Evolutionary conservation across 1,140 invertebrate genomes (phyloP).

Genomic region (Schlechtendalia chinensis): DNA sequence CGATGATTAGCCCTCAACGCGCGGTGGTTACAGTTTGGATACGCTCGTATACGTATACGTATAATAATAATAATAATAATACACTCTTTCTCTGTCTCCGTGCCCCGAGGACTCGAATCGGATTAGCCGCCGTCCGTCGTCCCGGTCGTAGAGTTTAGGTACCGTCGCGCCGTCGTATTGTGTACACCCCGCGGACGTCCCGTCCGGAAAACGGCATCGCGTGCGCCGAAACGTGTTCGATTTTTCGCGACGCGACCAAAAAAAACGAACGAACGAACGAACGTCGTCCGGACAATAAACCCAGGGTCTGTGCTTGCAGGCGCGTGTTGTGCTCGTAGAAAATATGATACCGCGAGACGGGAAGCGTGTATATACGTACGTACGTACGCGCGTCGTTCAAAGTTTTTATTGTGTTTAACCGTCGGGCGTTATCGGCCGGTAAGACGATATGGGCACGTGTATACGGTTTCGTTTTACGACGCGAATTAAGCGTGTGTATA

Average conservation of each 20-base stretch:
- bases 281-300: too few relatives aligned
- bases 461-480: slow-evolving; percentile 6
- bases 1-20: slow-evolving; percentile 40
- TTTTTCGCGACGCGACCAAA: too few relatives aligned
- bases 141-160: not conserved
- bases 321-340: too few relatives aligned
- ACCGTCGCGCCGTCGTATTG: not conserved
- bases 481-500: not conserved
- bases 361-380: too few relatives aligned
- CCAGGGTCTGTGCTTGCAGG: too few relatives aligned
- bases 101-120: slow-evolving; percentile 48
- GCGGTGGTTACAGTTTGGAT: slow-evolving; percentile 38
- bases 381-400: too few relatives aligned
- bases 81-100: not conserved
- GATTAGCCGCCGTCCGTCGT: slow-evolving; percentile 5
- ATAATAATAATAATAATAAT: too few relatives aligned
- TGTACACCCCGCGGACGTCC: too few relatives aligned
- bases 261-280: too few relatives aligned
- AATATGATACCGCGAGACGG: not conserved
- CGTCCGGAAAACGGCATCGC: too few relatives aligned
- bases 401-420: not conserved
- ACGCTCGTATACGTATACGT: not conserved
- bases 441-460: not conserved
- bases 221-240: too few relatives aligned
- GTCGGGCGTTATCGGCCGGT: too few relatives aligned